A percentile compares a stretch with the other conserved stretches of the same genome.
These are phyloP conservation scores for Philypnodon macrostomus DNA, from an alignment of 2,797 vertebrate genomes.

Conservation along the genomic window DNA sequence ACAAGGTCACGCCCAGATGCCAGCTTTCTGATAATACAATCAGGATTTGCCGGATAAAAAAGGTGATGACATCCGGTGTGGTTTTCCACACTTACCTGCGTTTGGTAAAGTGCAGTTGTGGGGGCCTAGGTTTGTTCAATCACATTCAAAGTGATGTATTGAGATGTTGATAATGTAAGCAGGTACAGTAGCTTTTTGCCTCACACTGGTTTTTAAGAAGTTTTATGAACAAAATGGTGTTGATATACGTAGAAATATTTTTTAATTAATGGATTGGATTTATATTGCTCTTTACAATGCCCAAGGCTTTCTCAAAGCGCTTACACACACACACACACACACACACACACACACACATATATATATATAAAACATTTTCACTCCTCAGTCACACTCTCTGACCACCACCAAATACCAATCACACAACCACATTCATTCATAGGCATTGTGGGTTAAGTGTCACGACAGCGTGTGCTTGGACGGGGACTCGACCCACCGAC, in stretches of 20 bases:
- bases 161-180: constrained; percentile 43
- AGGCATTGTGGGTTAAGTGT: too few species aligned
- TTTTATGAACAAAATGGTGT: constrained; percentile 34
- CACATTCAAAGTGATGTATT: constrained; percentile 27
- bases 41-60: constrained; percentile 77
- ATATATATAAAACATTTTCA: too few species aligned
- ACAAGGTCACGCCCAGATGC: constrained; percentile 99
- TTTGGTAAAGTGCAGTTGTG: constrained; percentile 23
- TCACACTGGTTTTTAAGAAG: constrained; percentile 28
- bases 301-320: too few species aligned
- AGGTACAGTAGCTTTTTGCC: constrained; percentile 24
- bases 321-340: too few species aligned
- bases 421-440: too few species aligned
- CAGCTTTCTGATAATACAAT: constrained; percentile 99
- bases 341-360: too few species aligned
- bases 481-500: too few species aligned
- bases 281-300: too few species aligned
- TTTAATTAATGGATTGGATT: too few species aligned
- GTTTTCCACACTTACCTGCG: constrained; percentile 43
- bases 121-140: constrained; percentile 42
- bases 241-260: constrained; percentile 17
- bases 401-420: too few species aligned
- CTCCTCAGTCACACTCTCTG: too few species aligned
- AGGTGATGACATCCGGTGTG: constrained; percentile 68
- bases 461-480: too few species aligned